These are phyloP conservation scores for Hydractinia echinata DNA, from an alignment of 30 jellyfish, hydroid and myxozoan genomes.

Conservation along the genomic window DNA sequence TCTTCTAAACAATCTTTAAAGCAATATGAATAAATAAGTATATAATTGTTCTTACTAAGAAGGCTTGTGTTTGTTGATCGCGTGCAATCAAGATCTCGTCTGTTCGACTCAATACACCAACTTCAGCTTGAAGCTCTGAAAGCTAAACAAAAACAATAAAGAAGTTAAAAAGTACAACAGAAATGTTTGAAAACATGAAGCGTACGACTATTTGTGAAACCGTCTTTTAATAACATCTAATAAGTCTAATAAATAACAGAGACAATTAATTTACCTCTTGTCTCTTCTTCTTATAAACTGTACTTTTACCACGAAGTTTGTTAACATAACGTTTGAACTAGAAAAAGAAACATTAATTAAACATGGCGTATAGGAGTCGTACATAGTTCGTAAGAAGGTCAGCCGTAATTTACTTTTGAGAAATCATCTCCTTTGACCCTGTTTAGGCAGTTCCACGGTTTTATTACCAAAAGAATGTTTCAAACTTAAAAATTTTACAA, in stretches of 20 bases:
- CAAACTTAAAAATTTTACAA: too few species aligned
- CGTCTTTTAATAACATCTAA: background rate
- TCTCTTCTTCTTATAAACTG: constrained; percentile 86
- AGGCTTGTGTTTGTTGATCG: constrained; percentile 72
- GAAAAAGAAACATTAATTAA: background rate
- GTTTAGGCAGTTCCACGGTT: too few species aligned
- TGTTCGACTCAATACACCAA: constrained; percentile 86
- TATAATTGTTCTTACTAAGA: constrained; percentile 43
- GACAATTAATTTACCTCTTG: constrained; percentile 55
- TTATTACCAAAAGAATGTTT: too few species aligned
- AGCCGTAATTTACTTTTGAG: too few species aligned
- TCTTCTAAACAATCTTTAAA: background rate
- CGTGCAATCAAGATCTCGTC: constrained; percentile 68
- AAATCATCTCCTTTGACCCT: too few species aligned
- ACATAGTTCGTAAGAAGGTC: too few species aligned
- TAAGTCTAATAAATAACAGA: background rate
- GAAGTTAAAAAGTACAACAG: background rate
- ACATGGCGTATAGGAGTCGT: background rate
- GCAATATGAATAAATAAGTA: background rate
- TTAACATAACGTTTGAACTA: constrained; percentile 96
- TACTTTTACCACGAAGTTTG: constrained; percentile 86
- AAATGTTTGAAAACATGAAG: background rate
- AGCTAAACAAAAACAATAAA: constrained; percentile 34
- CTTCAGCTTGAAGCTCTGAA: constrained; percentile 91
- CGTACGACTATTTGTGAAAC: background rate